These are phyloP conservation scores for Nyctereutes procyonoides DNA, from an alignment of 2,113 vertebrate genomes.

Conservation along the genomic window DNA sequence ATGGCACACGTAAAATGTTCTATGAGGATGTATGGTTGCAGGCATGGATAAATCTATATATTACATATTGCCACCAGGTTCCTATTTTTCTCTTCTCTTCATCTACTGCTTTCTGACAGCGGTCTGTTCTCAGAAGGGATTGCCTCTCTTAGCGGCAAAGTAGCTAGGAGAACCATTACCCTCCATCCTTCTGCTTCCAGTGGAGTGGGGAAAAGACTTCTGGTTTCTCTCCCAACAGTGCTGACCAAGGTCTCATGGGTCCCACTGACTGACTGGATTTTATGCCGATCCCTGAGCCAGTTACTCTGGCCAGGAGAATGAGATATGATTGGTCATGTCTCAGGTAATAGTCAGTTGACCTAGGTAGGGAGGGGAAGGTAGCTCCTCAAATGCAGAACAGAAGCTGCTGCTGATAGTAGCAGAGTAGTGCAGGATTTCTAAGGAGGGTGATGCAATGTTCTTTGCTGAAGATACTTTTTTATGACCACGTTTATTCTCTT, in stretches of 20 bases:
- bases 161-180: background rate
- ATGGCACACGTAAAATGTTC: background rate
- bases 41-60: fast-evolving
- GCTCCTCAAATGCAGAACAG: background rate
- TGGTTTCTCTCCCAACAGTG: background rate
- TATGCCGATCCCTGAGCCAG: background rate
- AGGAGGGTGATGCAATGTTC: background rate
- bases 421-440: background rate
- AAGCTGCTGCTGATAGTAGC: background rate
- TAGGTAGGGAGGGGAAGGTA: too few species aligned
- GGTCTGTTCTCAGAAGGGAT: background rate
- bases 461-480: background rate
- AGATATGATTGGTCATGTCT: background rate
- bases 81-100: background rate
- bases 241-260: background rate
- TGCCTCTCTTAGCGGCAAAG: background rate
- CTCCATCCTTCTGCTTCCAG: background rate
- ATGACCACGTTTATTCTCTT: background rate
- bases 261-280: background rate
- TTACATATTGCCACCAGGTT: background rate
- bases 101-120: background rate
- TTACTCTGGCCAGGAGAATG: background rate
- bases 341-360: background rate
- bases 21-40: background rate
- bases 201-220: background rate